A percentile compares a stretch with the other conserved stretches of the same genome.
These are phyloP conservation scores for Pissodes strobi DNA, from an alignment of 1,140 invertebrate genomes.

Conservation along the genomic window DNA sequence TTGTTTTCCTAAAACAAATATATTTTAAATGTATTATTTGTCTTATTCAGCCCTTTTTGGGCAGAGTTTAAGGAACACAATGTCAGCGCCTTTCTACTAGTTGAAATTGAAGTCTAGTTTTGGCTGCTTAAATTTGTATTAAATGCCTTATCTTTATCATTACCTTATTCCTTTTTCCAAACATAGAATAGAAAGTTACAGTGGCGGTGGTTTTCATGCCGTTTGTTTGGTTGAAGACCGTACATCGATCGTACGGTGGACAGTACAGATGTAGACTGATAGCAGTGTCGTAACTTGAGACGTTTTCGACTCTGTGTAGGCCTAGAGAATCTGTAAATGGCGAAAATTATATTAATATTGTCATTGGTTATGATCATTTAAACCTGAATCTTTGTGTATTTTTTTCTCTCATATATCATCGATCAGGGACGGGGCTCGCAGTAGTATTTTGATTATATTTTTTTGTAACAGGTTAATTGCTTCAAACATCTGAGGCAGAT, in stretches of 20 bases:
- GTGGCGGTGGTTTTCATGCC: slow-evolving; percentile 70
- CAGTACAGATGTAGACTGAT: slow-evolving; percentile 95
- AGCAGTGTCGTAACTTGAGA: slow-evolving; percentile 82
- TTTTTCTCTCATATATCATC: too few relatives aligned
- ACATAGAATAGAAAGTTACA: slow-evolving; percentile 92
- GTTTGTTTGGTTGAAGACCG: slow-evolving; percentile 89
- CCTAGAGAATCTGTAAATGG: slow-evolving; percentile 80
- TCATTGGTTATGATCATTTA: too few relatives aligned
- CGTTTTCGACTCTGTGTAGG: slow-evolving; percentile 94
- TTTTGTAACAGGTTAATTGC: too few relatives aligned
- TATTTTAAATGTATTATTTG: too few relatives aligned
- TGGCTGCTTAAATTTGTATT: neutral
- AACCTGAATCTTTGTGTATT: too few relatives aligned
- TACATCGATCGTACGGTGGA: slow-evolving; percentile 89
- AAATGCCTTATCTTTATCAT: slow-evolving; percentile 3
- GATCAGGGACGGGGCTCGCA: too few relatives aligned
- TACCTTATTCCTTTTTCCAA: slow-evolving; percentile 66
- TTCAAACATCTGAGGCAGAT: too few relatives aligned
- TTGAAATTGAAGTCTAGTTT: neutral
- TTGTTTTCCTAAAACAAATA: slow-evolving; percentile 44
- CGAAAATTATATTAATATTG: too few relatives aligned
- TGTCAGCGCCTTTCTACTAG: neutral
- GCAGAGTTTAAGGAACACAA: too few relatives aligned
- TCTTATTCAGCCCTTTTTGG: too few relatives aligned
- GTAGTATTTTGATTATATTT: too few relatives aligned